These are phyloP conservation scores for Dascillus cervinus DNA, from an alignment of 2,888 invertebrate genomes.

Conservation along the genomic window DNA sequence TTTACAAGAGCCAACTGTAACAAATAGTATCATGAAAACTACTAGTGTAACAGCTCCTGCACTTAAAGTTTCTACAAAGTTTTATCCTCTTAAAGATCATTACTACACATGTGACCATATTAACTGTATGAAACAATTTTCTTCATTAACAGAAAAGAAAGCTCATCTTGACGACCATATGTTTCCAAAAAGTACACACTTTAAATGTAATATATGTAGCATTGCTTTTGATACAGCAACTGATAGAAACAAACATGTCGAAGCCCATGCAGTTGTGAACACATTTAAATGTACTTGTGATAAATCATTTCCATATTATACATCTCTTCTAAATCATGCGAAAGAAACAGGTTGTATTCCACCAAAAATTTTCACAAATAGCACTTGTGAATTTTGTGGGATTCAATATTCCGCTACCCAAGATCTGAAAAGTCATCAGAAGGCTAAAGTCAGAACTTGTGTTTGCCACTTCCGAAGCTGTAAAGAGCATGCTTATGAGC, in stretches of 20 bases:
- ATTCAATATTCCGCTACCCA: slow-evolving; percentile 9
- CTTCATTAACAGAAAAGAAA: slow-evolving; percentile 13
- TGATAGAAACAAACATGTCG: slow-evolving; percentile 17
- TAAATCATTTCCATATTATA: slow-evolving; percentile 14
- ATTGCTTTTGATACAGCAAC: slow-evolving; percentile 12
- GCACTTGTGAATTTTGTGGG: slow-evolving; percentile 10
- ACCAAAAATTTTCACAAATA: too few species aligned
- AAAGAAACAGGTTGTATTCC: slow-evolving; percentile 10
- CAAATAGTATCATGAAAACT: too few species aligned
- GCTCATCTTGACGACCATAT: slow-evolving; percentile 14
- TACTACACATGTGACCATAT: slow-evolving; percentile 13
- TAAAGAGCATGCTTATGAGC: slow-evolving; percentile 12
- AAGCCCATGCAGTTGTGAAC: slow-evolving; percentile 12
- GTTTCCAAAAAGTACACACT: slow-evolving; percentile 13
- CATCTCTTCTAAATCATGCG: slow-evolving; percentile 13
- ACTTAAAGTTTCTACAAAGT: too few species aligned
- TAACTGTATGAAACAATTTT: slow-evolving; percentile 11
- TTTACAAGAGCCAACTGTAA: too few species aligned
- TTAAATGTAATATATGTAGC: slow-evolving; percentile 16
- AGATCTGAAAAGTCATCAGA: slow-evolving; percentile 11
- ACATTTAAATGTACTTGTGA: slow-evolving; percentile 14
- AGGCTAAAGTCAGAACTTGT: slow-evolving; percentile 10
- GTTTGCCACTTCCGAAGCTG: slow-evolving; percentile 10
- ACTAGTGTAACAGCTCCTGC: too few species aligned
- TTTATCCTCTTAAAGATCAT: too few species aligned